A percentile compares a stretch with the other conserved stretches of the same genome.
Conservation (phyloP, 2,797 vertebrate genomes). For the Ctenopoma kingsleyae region DNA sequence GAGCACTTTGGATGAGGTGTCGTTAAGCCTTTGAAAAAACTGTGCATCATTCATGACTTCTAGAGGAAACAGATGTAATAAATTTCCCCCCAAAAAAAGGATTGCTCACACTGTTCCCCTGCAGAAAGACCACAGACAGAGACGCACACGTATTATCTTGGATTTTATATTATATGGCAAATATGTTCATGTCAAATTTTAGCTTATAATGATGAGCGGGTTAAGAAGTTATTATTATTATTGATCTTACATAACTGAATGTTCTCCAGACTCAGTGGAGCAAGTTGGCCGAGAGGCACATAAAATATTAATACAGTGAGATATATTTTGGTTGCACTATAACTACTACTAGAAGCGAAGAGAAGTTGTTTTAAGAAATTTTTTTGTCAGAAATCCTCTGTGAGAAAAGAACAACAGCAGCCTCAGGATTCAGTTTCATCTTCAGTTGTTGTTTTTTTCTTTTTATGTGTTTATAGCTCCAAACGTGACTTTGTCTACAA, state of each 20-base stretch:
- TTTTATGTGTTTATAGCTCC: slow-evolving; percentile 29
- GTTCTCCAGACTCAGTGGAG: no score
- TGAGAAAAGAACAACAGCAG: slow-evolving; percentile 15
- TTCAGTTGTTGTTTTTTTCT: slow-evolving; percentile 9
- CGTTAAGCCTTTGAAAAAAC: slow-evolving; percentile 20
- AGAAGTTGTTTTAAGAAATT: neutral
- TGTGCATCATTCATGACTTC: slow-evolving; percentile 43
- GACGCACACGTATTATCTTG: neutral
- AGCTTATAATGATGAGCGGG: no score
- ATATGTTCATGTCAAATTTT: neutral
- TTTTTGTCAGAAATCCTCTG: slow-evolving; percentile 17
- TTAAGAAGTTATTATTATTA: neutral
- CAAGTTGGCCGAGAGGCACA: no score
- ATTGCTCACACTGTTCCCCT: neutral
- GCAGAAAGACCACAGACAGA: neutral
- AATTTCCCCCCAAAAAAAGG: slow-evolving; percentile 1
- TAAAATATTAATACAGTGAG: no score
- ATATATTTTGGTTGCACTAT: no score
- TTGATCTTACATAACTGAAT: neutral
- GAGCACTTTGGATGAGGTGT: slow-evolving; percentile 7
- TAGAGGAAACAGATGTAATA: slow-evolving; percentile 24
- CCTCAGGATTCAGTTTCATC: slow-evolving; percentile 47
- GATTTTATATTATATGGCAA: neutral
- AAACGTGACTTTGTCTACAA: slow-evolving; percentile 26
- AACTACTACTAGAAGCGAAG: neutral